These are phyloP conservation scores for Mesoligia furuncula DNA, from an alignment of 2,888 invertebrate species.

Conservation along the genomic window DNA sequence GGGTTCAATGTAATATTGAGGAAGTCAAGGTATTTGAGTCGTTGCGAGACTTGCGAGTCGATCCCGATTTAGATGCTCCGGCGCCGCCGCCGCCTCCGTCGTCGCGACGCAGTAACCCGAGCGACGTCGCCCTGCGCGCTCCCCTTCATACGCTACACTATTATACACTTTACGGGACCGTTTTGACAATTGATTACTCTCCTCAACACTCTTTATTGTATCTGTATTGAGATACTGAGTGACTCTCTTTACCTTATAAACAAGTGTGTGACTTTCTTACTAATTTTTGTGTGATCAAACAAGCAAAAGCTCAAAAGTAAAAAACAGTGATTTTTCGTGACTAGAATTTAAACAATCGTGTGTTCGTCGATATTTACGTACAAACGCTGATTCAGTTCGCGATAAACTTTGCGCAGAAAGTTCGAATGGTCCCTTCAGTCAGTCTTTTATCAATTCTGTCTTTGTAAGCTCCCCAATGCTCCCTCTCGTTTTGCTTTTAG, in stretches of 20 bases:
- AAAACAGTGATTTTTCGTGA: constrained; percentile 57
- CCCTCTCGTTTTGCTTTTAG: constrained; percentile 68
- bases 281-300: constrained; percentile 43
- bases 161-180: constrained; percentile 75
- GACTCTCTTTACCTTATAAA: constrained; percentile 62
- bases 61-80: constrained; percentile 90
- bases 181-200: constrained; percentile 75
- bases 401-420: constrained; percentile 57
- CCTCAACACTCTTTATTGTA: constrained; percentile 53
- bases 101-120: constrained; percentile 89
- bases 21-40: constrained; percentile 91
- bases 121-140: constrained; percentile 87
- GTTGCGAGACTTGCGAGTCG: constrained; percentile 89
- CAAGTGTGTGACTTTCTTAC: constrained; percentile 55
- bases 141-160: constrained; percentile 76
- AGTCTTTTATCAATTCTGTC: constrained; percentile 70
- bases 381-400: constrained; percentile 44
- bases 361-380: constrained; percentile 44
- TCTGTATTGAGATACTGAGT: constrained; percentile 60
- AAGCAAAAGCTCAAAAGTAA: constrained; percentile 38
- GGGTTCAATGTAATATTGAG: constrained; percentile 91
- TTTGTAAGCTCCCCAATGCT: constrained; percentile 71
- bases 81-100: constrained; percentile 87
- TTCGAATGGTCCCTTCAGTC: constrained; percentile 61
- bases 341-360: constrained; percentile 45